These are phyloP conservation scores for Hiodon tergisus DNA, from an alignment of 2,113 vertebrate genomes.

Conservation along the genomic window DNA sequence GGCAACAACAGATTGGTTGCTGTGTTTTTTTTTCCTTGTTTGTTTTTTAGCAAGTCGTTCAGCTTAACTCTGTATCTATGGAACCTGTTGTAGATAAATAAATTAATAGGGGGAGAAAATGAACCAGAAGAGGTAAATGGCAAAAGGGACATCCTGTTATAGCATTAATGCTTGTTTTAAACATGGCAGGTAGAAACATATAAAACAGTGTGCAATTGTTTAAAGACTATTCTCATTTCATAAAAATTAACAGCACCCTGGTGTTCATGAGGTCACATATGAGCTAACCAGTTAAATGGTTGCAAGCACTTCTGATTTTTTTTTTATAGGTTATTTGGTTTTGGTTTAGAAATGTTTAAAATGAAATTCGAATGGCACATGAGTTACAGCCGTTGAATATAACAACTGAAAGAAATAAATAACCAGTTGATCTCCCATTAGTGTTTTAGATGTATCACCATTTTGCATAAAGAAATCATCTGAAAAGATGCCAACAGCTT, in stretches of 20 bases:
- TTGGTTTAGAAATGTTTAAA: too few relatives aligned
- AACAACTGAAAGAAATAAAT: too few relatives aligned
- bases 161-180: conserved; percentile 57
- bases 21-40: background rate
- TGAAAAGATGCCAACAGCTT: background rate
- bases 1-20: background rate
- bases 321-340: background rate
- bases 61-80: conserved; percentile 33
- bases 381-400: too few relatives aligned
- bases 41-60: conserved; percentile 20
- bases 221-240: conserved; percentile 50
- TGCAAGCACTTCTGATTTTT: background rate
- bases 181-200: conserved; percentile 50
- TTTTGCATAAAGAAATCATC: background rate
- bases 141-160: conserved; percentile 54
- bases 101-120: conserved; percentile 54
- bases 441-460: background rate
- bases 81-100: conserved; percentile 40
- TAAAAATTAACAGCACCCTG: conserved; percentile 39
- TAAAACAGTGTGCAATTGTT: conserved; percentile 66
- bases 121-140: conserved; percentile 47
- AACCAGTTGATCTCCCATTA: too few relatives aligned
- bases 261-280: conserved; percentile 29
- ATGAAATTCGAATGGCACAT: too few relatives aligned
- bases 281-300: background rate